Conservation (phyloP, 2,113 vertebrate species). For the Lagenorhynchus albirostris region DNA sequence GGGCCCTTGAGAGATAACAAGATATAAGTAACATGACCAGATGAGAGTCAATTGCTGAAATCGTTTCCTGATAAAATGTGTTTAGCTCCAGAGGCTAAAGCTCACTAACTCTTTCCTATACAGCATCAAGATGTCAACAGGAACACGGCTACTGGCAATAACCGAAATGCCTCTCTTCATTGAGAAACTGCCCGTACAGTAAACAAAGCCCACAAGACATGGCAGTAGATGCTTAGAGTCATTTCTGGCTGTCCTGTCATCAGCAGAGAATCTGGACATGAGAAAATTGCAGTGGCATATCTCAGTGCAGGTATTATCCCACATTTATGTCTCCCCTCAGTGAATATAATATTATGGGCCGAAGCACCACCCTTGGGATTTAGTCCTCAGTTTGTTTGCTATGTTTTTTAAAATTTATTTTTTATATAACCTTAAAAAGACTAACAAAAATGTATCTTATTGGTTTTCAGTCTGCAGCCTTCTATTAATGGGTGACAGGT, state of each 20-base stretch:
- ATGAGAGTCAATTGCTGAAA: conserved; percentile 57
- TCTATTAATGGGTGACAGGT: conserved; percentile 73
- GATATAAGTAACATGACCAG: conserved; percentile 66
- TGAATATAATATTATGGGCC: conserved; percentile 85
- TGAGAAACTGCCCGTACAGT: conserved; percentile 56
- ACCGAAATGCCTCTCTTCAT: conserved; percentile 63
- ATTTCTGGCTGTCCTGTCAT: conserved; percentile 60
- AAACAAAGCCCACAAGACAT: conserved; percentile 45
- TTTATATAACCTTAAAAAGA: conserved; percentile 58
- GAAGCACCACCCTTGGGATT: conserved; percentile 84
- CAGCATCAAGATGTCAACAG: conserved; percentile 16
- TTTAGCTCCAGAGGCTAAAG: conserved; percentile 34
- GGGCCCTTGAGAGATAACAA: conserved; percentile 48
- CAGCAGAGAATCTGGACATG: conserved; percentile 41
- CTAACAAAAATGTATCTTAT: neutral
- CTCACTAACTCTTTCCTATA: conserved; percentile 19
- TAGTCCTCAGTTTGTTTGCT: conserved; percentile 79
- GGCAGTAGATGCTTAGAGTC: conserved; percentile 59
- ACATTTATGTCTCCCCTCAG: conserved; percentile 87
- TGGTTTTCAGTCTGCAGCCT: conserved; percentile 62
- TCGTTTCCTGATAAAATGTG: conserved; percentile 60
- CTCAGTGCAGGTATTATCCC: conserved; percentile 88
- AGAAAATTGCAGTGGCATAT: conserved; percentile 67
- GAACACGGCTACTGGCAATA: neutral
- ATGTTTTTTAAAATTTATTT: conserved; percentile 69